Base-by-base conservation (phyloP, 2,113 vertebrate species). In the Notothenia rossii region DNA sequence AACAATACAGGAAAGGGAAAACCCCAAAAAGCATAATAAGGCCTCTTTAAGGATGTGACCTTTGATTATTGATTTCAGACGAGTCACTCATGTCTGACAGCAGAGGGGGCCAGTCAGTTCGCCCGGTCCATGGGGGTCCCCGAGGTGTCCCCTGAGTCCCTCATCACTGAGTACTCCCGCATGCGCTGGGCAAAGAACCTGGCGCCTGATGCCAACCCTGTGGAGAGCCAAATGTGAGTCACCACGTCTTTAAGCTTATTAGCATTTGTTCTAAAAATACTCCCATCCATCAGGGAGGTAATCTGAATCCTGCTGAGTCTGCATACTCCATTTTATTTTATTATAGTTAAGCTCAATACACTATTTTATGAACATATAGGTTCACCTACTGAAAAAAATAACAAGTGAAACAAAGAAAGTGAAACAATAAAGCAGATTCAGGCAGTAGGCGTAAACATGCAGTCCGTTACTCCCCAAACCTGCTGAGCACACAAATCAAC, bases 1-100 rank as follows among this genome's bases (percentile, higher is more conserved):
- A 25, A 25, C 25, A 25, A 2, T 2, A 25, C 25, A 25, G 25
- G 25, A 3, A 25, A 25, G 25, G 25, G 25, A 25, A 25, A 22
- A 22, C 22, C 22, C 22, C 22, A 22, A 22, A 25, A 25, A 25
- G 25, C 25, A 25, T 25, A 25, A 25, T 25, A 25, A 25, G 25
- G 25, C 25, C 25, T 25, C 25, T 25, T 25, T 25, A 25, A 25
- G 40, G 45, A 36, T 36, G 50, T 18, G 10, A 67, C 56, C 78
- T 61, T 56, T 75, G 53, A 51, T 61, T 46, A 77, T n/a, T 69
- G 1, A 40, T 82, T 77, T 29, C 46, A 98, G 98, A 98, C 98
- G 0, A 93, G 93, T 14, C 98, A 99, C 18, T 84, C 93, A 80
- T 96, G 95, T 85, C 94, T 99, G 83, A 97, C 97, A 20, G 96